phyloP scores from a whole-genome alignment of 2,797 vertebrate genomes.

The Propithecus deckenii region DNA sequence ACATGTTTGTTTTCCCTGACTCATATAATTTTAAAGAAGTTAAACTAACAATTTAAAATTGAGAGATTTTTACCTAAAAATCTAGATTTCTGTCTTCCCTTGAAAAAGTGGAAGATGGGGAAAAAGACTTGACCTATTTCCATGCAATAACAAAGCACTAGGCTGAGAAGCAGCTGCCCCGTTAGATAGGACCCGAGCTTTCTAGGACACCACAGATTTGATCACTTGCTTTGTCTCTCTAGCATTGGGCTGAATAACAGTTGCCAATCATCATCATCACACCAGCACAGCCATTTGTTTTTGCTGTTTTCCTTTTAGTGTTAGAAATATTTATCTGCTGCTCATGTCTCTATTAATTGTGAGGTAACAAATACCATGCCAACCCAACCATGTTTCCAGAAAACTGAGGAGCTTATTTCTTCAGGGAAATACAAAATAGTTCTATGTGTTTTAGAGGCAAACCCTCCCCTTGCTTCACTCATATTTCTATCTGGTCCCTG shows the following conservation, averaged over 20 bases:
- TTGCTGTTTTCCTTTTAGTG: background rate
- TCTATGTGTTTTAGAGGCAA: background rate
- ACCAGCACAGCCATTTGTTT: background rate
- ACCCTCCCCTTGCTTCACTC: background rate
- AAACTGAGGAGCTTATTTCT: background rate
- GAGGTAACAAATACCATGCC: background rate
- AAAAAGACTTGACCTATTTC: background rate
- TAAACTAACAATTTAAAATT: background rate
- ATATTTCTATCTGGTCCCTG: background rate
- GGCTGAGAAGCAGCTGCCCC: background rate
- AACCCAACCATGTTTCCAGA: background rate
- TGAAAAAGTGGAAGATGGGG: background rate
- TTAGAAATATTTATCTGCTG: background rate
- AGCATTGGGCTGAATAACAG: background rate
- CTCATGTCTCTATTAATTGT: background rate
- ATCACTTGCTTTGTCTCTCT: background rate
- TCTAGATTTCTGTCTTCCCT: background rate
- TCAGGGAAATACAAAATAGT: background rate
- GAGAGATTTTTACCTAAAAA: background rate
- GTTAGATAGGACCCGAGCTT: background rate
- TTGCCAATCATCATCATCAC: background rate
- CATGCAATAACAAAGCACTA: no score
- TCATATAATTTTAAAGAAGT: constrained; percentile 7
- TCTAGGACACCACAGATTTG: background rate
- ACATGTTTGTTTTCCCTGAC: background rate